These are phyloP conservation scores for Lonchura striata DNA, from an alignment of 2,113 vertebrate genomes.

Conservation along the genomic window DNA sequence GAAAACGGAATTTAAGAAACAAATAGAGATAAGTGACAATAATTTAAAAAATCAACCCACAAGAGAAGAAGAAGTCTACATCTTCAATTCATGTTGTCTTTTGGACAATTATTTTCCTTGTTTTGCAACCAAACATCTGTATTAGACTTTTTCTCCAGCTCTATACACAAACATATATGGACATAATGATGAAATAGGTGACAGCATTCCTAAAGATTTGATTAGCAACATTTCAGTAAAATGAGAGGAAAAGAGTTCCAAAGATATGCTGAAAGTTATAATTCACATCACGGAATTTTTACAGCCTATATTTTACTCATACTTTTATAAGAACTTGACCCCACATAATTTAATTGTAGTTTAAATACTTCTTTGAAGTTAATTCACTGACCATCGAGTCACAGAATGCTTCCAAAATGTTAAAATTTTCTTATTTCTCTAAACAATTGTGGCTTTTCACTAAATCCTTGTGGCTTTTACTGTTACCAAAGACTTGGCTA, in stretches of 20 bases:
- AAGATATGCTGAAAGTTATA: background rate
- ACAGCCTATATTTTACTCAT: background rate
- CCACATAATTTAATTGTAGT: background rate
- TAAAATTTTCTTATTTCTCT: background rate
- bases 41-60: background rate
- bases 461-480: background rate
- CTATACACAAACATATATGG: background rate
- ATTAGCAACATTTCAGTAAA: background rate
- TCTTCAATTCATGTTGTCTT: background rate
- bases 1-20: background rate
- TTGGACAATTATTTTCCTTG: background rate
- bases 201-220: background rate
- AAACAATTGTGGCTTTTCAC: background rate
- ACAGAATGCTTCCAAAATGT: background rate
- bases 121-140: background rate
- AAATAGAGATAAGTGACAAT: background rate
- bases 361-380: background rate
- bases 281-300: background rate
- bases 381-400: background rate
- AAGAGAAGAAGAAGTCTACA: background rate
- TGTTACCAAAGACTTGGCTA: background rate
- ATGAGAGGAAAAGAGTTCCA: background rate
- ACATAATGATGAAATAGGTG: background rate
- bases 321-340: background rate
- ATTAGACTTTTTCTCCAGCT: background rate